Evolutionary conservation across 2,888 invertebrate species (phyloP).

Genomic region (Eupithecia centaureata): DNA sequence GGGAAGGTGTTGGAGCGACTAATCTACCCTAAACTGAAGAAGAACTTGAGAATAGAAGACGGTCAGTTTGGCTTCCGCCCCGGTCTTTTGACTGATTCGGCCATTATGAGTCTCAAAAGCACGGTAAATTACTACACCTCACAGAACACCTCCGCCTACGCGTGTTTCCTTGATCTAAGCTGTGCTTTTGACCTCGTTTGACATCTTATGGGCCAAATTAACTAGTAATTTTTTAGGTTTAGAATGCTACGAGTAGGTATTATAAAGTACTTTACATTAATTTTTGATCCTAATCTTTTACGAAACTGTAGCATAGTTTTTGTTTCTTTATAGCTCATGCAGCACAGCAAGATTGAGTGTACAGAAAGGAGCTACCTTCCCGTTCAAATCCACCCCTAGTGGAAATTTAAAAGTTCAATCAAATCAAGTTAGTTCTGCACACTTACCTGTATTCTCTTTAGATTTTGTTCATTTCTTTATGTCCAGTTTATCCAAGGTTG

Average conservation of each 20-base stretch:
- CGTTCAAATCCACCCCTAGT: constrained; percentile 87
- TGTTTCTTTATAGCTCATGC: constrained; percentile 53
- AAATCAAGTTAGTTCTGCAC: constrained; percentile 81
- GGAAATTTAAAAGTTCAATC: constrained; percentile 88
- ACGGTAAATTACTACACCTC: too few relatives aligned
- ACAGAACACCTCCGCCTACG: too few relatives aligned
- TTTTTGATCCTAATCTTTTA: not conserved
- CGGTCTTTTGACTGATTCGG: too few relatives aligned
- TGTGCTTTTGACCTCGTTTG: too few relatives aligned
- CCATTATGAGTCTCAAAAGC: too few relatives aligned
- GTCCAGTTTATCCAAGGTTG: too few relatives aligned
- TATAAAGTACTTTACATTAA: not conserved
- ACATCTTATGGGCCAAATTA: too few relatives aligned
- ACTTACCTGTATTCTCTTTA: not conserved
- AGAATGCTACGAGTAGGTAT: not conserved
- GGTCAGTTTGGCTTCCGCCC: too few relatives aligned
- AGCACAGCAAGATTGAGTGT: constrained; percentile 58
- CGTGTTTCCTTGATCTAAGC: too few relatives aligned
- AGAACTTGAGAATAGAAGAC: too few relatives aligned
- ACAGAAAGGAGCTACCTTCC: constrained; percentile 78
- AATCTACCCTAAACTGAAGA: too few relatives aligned
- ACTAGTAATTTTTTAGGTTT: not conserved
- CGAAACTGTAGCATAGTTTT: not conserved
- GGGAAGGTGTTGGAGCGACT: too few relatives aligned
- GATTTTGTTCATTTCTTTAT: not conserved